These are phyloP conservation scores for Incurvaria masculella DNA, from an alignment of 2,888 invertebrate species.

Conservation along the genomic window DNA sequence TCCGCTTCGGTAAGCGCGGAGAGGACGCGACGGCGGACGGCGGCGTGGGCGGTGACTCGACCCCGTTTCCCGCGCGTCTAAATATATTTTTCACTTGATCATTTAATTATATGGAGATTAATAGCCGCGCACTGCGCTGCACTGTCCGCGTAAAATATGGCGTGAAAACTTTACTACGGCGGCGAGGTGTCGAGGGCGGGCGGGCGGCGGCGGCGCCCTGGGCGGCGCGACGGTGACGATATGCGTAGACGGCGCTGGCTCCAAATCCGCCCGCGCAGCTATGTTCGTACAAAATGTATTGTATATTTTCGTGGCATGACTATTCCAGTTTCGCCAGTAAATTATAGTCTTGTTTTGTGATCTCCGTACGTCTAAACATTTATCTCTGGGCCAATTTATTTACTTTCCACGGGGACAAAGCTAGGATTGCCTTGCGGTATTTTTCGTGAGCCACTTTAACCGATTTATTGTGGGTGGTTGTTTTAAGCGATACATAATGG, in stretches of 20 bases:
- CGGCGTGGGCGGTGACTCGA: constrained; percentile 38
- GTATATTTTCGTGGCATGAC: background rate
- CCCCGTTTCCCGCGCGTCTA: constrained; percentile 45
- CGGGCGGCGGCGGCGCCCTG: constrained; percentile 27
- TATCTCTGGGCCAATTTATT: background rate
- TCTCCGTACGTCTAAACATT: background rate
- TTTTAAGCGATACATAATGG: too few relatives aligned
- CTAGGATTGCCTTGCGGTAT: too few relatives aligned
- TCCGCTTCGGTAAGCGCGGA: constrained; percentile 22
- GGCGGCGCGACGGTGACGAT: too few relatives aligned
- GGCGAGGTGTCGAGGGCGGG: constrained; percentile 6
- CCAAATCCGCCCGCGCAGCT: background rate
- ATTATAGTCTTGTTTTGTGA: background rate
- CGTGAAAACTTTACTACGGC: constrained; percentile 30
- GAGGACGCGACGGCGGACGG: constrained; percentile 27
- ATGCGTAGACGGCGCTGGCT: background rate
- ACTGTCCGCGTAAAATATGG: constrained; percentile 40
- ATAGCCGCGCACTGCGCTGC: constrained; percentile 40
- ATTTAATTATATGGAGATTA: constrained; percentile 56
- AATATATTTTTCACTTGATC: constrained; percentile 55
- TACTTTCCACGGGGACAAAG: too few relatives aligned
- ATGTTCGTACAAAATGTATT: too few relatives aligned
- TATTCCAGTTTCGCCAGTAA: background rate
- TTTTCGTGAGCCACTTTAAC: too few relatives aligned
- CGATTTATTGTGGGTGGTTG: too few relatives aligned